Conservation (phyloP, 2,113 vertebrate species). For the Mesoclemmys tuberculata region DNA sequence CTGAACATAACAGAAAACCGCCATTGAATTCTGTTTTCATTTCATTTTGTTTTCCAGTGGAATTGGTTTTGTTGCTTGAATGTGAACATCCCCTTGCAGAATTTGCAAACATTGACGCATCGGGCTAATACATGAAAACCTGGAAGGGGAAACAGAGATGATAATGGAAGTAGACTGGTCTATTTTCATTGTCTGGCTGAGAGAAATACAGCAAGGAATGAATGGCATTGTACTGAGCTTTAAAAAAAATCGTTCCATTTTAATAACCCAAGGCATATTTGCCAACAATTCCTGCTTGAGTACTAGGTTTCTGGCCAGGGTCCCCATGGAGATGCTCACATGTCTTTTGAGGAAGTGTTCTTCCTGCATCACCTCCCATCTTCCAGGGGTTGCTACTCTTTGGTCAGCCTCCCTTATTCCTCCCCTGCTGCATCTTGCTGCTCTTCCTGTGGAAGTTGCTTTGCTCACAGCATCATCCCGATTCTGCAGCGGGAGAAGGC, state of each 20-base stretch:
- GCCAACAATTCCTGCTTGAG: not conserved
- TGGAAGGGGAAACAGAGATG: not conserved
- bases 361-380: not conserved
- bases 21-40: not conserved
- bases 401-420: accelerated
- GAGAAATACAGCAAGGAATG: not conserved
- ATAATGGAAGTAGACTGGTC: not conserved
- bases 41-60: not conserved
- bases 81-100: not conserved
- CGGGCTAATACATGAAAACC: not conserved
- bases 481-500: accelerated
- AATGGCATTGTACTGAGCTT: not conserved
- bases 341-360: not conserved
- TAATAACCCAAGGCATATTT: not conserved
- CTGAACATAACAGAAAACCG: not conserved
- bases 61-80: not conserved
- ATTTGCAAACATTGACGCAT: accelerated
- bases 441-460: not conserved
- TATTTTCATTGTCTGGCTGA: not conserved
- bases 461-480: not conserved
- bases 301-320: not conserved
- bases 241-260: not conserved
- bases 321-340: not conserved
- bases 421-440: accelerated
- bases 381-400: not conserved